A percentile compares a stretch with the other conserved stretches of the same genome.
Evolutionary conservation across 1,140 invertebrate genomes (phyloP).

Genomic region (Venturia canescens): DNA sequence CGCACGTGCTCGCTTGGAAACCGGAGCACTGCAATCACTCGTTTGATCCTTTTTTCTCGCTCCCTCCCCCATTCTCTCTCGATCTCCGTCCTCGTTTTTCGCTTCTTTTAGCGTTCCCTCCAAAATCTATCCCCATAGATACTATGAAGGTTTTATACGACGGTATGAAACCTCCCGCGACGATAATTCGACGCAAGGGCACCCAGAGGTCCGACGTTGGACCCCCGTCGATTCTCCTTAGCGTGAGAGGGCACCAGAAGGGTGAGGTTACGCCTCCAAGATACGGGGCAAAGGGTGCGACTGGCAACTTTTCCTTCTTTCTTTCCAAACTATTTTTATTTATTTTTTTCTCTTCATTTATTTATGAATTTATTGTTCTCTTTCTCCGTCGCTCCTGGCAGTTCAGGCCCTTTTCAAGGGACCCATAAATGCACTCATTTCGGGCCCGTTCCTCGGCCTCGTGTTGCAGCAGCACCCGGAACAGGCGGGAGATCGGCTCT

Average conservation of each 20-base stretch:
- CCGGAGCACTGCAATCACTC: constrained; percentile 73
- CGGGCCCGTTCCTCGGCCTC: constrained; percentile 12
- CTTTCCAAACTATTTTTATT: constrained; percentile 34
- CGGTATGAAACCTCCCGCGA: constrained; percentile 62
- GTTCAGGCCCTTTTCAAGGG: no score
- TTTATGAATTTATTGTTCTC: constrained; percentile 29
- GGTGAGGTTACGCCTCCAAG: constrained; percentile 69
- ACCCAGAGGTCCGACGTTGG: constrained; percentile 59
- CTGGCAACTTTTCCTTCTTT: constrained; percentile 52
- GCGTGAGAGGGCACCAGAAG: constrained; percentile 56
- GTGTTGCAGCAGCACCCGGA: constrained; percentile 30
- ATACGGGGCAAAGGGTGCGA: constrained; percentile 63
- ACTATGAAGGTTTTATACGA: not conserved
- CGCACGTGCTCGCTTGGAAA: constrained; percentile 70
- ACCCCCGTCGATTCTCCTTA: constrained; percentile 57
- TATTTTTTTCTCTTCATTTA: constrained; percentile 26
- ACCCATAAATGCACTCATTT: constrained; percentile 18
- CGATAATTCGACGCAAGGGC: constrained; percentile 55
- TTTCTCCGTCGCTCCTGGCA: constrained; percentile 22
- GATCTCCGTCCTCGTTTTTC: constrained; percentile 39
- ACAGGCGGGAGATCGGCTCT: constrained; percentile 15
- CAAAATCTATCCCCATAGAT: not conserved
- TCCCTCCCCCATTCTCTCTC: constrained; percentile 1
- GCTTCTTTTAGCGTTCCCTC: constrained; percentile 40
- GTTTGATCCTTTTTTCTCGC: constrained; percentile 54